Evolutionary conservation across 2,888 invertebrate genomes (phyloP).

Genomic region (Cerceris ruficornis): DNA sequence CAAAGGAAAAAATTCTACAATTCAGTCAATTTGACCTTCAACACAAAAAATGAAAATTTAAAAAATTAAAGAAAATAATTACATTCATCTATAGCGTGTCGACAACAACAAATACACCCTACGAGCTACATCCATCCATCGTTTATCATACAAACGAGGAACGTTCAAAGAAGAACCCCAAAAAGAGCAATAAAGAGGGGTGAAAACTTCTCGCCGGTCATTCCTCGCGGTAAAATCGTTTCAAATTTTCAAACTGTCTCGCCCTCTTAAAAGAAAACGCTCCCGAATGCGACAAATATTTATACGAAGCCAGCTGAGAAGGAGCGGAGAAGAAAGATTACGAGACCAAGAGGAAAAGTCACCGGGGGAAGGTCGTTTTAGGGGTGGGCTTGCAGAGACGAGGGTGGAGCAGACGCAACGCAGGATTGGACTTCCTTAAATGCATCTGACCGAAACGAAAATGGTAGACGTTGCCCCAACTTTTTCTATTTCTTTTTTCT

Average conservation of each 20-base stretch:
- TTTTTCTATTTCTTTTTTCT: constrained; percentile 17
- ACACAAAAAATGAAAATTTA: too few relatives aligned
- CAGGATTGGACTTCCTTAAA: constrained; percentile 50
- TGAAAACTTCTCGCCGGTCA: too few relatives aligned
- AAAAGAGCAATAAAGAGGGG: too few relatives aligned
- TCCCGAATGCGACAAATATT: not conserved
- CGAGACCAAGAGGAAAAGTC: constrained; percentile 18
- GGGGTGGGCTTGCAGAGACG: constrained; percentile 39
- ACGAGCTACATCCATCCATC: too few relatives aligned
- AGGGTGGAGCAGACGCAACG: constrained; percentile 56
- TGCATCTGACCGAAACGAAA: constrained; percentile 55
- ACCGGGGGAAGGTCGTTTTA: constrained; percentile 29
- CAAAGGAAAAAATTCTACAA: too few relatives aligned
- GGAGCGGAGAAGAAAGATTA: not conserved
- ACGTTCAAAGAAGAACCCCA: too few relatives aligned
- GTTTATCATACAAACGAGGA: too few relatives aligned
- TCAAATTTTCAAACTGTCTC: not conserved
- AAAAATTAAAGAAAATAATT: too few relatives aligned
- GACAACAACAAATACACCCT: too few relatives aligned
- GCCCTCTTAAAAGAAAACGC: not conserved
- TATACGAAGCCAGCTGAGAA: not conserved
- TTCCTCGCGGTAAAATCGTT: too few relatives aligned
- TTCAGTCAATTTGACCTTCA: too few relatives aligned
- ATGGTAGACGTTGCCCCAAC: constrained; percentile 38
- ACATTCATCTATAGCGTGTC: too few relatives aligned